Conservation (phyloP, 2,797 vertebrate genomes). For the Chiroxiphia lanceolata region DNA sequence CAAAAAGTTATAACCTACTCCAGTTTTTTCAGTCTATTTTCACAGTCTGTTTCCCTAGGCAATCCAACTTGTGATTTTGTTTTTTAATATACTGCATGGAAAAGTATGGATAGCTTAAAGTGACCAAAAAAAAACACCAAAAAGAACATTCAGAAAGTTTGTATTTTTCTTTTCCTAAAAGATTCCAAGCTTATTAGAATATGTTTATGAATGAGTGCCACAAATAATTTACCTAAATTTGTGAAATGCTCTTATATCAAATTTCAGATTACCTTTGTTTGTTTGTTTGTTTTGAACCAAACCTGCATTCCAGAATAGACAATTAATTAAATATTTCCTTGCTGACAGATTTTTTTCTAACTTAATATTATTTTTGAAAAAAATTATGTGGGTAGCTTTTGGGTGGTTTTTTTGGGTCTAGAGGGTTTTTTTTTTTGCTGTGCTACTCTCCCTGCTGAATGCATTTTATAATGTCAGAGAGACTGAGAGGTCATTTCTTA, state of each 20-base stretch:
- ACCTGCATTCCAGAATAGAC: neutral
- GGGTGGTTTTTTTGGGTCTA: neutral
- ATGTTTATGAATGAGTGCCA: neutral
- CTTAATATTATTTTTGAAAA: neutral
- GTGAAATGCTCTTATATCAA: neutral
- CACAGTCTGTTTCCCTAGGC: neutral
- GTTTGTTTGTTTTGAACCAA: neutral
- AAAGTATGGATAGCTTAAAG: neutral
- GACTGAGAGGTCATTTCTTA: conserved; percentile 28
- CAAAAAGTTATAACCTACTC: neutral
- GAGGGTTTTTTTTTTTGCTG: neutral
- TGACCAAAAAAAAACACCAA: neutral
- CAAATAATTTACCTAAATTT: neutral
- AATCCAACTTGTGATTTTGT: neutral
- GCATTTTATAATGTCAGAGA: conserved; percentile 21
- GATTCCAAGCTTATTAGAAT: neutral
- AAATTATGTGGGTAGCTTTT: neutral
- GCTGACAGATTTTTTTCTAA: neutral
- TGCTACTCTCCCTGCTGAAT: neutral
- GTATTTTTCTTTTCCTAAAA: neutral
- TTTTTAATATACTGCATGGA: neutral
- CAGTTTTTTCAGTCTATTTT: neutral
- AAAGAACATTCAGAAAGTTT: neutral
- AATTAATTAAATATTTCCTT: neutral
- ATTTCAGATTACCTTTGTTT: neutral